Evolutionary conservation across 2,797 vertebrate species (phyloP).

Genomic region (Cirrhinus mrigala): DNA sequence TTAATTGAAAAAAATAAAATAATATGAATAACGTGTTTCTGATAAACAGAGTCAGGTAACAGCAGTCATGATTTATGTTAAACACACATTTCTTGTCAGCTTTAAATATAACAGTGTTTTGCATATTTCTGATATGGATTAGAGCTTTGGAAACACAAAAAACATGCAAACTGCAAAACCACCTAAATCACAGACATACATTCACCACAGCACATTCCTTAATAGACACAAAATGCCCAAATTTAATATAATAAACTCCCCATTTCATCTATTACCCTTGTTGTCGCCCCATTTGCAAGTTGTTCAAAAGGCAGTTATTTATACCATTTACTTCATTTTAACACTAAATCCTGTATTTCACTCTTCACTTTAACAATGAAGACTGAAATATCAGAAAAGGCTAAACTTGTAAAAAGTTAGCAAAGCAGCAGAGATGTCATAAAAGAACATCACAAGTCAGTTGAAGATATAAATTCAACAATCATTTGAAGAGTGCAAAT

Average conservation of each 20-base stretch:
- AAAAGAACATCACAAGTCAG: not conserved
- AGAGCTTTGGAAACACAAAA: not conserved
- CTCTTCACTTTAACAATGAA: not conserved
- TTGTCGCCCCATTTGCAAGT: slow-evolving; percentile 1
- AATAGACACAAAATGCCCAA: not conserved
- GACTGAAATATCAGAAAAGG: slow-evolving; percentile 3
- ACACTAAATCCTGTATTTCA: slow-evolving; percentile 10
- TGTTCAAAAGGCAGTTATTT: slow-evolving; percentile 16
- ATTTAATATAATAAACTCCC: not conserved
- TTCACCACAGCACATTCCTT: slow-evolving; percentile 11
- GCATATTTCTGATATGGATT: slow-evolving; percentile 19
- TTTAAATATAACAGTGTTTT: slow-evolving; percentile 7
- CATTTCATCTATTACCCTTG: not conserved
- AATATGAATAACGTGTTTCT: not conserved
- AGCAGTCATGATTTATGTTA: not conserved
- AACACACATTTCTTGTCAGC: not conserved
- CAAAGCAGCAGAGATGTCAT: slow-evolving; percentile 33
- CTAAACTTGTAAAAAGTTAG: slow-evolving; percentile 13
- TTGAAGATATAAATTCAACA: slow-evolving; percentile 4
- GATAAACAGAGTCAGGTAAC: not conserved
- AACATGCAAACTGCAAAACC: not conserved
- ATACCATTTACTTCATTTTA: not conserved
- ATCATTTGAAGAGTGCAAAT: slow-evolving; percentile 37
- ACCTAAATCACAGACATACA: not conserved
- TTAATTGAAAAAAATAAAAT: not conserved